phyloP scores from a whole-genome alignment of 2,888 invertebrate genomes.

The Spilarctia lutea region DNA sequence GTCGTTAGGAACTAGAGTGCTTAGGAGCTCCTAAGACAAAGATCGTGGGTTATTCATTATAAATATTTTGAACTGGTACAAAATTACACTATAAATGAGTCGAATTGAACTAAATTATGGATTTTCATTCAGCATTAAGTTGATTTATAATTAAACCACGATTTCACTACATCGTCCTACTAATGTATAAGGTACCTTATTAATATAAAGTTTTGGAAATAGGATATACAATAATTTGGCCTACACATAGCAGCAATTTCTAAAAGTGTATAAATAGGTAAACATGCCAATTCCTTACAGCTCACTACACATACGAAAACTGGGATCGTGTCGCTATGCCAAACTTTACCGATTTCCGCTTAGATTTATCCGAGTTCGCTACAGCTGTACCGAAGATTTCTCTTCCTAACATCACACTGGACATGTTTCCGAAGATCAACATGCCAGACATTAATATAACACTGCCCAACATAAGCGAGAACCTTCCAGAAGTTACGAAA shows the following conservation, averaged over 20 bases:
- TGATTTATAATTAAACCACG: neutral
- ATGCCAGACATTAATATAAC: conserved; percentile 71
- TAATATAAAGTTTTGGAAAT: neutral
- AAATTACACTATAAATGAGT: neutral
- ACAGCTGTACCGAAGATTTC: conserved; percentile 60
- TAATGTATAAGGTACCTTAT: neutral
- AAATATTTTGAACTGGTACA: neutral
- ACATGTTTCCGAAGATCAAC: conserved; percentile 57
- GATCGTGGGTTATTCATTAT: neutral
- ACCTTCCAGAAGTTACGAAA: conserved; percentile 73
- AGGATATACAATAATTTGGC: neutral
- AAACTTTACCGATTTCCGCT: conserved; percentile 80
- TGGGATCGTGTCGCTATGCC: conserved; percentile 76
- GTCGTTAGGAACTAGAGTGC: no score
- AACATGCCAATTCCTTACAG: conserved; percentile 74
- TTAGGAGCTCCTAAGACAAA: no score
- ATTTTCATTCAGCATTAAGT: neutral
- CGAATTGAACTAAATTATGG: neutral
- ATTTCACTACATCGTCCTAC: neutral
- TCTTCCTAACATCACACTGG: conserved; percentile 62
- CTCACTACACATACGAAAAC: conserved; percentile 83
- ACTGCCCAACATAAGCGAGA: conserved; percentile 69
- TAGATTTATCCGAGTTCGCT: conserved; percentile 75
- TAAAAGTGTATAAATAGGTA: conserved; percentile 29
- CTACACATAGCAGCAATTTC: neutral